Percentiles rank a stretch among this genome's conserved stretches.
Evolutionary conservation across 2,888 invertebrate genomes (phyloP).

Genomic region (Sarcophaga rosellei): DNA sequence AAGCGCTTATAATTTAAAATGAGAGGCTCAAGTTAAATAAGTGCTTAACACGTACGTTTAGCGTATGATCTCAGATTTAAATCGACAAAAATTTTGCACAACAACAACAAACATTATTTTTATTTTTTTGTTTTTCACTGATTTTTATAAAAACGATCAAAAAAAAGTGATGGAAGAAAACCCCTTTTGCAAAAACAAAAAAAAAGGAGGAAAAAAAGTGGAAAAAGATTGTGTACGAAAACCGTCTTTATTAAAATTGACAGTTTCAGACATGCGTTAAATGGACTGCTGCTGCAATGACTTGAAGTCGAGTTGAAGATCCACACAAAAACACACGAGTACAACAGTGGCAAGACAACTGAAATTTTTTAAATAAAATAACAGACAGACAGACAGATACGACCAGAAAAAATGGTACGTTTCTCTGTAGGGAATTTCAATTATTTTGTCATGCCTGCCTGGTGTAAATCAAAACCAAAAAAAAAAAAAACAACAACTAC

Average conservation of each 20-base stretch:
- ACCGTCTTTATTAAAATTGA: slow-evolving; percentile 60
- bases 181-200: neutral
- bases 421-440: no score
- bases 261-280: slow-evolving; percentile 62
- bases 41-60: slow-evolving; percentile 37
- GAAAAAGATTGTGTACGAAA: neutral
- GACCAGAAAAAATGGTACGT: neutral
- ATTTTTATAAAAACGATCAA: neutral
- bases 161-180: neutral
- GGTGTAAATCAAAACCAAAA: no score
- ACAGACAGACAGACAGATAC: neutral
- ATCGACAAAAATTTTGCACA: neutral
- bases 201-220: neutral
- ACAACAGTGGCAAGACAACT: no score
- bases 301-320: slow-evolving; percentile 22
- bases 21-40: slow-evolving; percentile 1
- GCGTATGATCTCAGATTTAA: slow-evolving; percentile 45
- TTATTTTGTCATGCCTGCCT: no score
- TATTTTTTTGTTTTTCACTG: no score
- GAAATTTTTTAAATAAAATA: neutral
- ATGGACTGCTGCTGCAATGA: slow-evolving; percentile 30
- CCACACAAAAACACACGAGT: neutral
- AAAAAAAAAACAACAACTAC: no score
- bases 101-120: slow-evolving; percentile 23
- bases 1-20: slow-evolving; percentile 19